Evolutionary conservation across 2,888 invertebrate species (phyloP).

Genomic region (Leuctra nigra): DNA sequence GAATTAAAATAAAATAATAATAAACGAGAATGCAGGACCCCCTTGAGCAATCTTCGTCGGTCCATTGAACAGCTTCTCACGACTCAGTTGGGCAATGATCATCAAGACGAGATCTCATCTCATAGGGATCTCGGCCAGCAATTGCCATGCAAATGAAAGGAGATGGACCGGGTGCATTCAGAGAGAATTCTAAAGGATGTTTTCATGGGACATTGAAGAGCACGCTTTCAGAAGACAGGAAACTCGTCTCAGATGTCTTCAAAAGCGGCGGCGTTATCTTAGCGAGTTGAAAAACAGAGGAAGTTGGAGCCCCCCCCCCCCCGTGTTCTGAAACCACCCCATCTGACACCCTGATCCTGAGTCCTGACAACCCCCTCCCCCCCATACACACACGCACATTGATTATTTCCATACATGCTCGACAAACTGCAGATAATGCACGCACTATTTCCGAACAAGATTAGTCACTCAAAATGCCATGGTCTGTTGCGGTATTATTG

Average conservation of each 20-base stretch:
- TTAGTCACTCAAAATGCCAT: too few species aligned
- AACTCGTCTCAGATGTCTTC: neutral
- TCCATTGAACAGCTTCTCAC: too few species aligned
- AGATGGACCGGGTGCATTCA: neutral
- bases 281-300: neutral
- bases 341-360: too few species aligned
- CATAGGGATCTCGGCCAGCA: neutral
- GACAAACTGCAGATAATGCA: too few species aligned
- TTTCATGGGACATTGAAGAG: neutral
- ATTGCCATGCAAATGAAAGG: neutral
- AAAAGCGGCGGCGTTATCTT: neutral
- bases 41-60: too few species aligned
- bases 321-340: neutral
- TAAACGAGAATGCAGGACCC: too few species aligned
- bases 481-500: too few species aligned
- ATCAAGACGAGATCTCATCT: neutral
- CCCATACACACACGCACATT: too few species aligned
- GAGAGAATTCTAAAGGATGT: neutral
- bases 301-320: neutral
- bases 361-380: too few species aligned
- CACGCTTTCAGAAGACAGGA: neutral
- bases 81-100: neutral
- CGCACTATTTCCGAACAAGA: too few species aligned
- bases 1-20: too few species aligned
- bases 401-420: too few species aligned